Evolutionary conservation across 2,888 invertebrate species (phyloP), one percentile per base, ranked within the genome.

Genomic region (Pammene aurita): DNA sequence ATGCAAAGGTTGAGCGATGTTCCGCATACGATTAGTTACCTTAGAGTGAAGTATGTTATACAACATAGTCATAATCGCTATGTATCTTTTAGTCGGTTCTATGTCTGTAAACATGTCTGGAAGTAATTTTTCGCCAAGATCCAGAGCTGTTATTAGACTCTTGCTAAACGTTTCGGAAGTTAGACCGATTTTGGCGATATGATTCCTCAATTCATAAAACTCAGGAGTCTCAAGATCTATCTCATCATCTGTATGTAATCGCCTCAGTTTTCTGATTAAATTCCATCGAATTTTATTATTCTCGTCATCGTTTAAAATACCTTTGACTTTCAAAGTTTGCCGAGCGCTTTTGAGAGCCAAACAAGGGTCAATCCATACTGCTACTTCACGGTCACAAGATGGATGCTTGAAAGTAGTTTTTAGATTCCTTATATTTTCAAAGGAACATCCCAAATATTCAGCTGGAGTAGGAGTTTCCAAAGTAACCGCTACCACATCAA

Each of bases 391-490:
- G 5, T 55, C 55, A 38, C 61, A 55, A 5, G 16, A 54, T 10
- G 66, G 66, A 11, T 67, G 60, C 34, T 61, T 67, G n/a, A 67
- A 67, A 0, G 61, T 61, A n/a, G 66, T 67, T 26, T 67, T 67
- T 6, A 67, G 11, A 26, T 61, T 55, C 11, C 18, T 67, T 18
- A 46, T 5, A 55, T 67, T 54, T 0, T 46, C 34, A 44, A 67
- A 67, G 35, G 35, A 54, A 11, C 66, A 67, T 6, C 66, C 66
- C 5, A 67, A 35, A 10, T 35, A 61, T 16, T 67, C 66, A 0
- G 66, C 66, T 0, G 66, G 61, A 5, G 66, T 46, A 7, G 54
- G 61, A 7, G n/a, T 46, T 0, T 66, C 71, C 14, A 72, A 64
- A 5, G 67, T 71, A 0, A 72, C 26, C 4, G 66, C 71, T 5